Conservation (phyloP, 2,888 invertebrate species). For the Drosophila villosipedis region DNA sequence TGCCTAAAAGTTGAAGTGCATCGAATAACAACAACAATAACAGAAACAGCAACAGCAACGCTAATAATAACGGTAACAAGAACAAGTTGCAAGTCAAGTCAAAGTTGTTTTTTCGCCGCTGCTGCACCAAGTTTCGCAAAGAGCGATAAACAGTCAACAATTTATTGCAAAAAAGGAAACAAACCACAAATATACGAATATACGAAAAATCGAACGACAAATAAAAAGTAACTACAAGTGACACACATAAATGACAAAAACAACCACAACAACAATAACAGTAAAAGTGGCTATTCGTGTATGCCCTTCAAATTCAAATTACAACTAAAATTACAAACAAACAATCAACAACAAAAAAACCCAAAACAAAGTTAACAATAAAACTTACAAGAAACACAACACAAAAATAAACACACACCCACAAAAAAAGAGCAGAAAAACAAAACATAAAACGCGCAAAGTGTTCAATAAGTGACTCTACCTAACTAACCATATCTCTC, state of each 20-base stretch:
- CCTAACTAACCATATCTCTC: slow-evolving; percentile 14
- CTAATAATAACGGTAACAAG: slow-evolving; percentile 42
- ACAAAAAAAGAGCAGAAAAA: slow-evolving; percentile 23
- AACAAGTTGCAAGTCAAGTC: slow-evolving; percentile 52
- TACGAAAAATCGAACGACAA: slow-evolving; percentile 29
- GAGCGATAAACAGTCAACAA: slow-evolving; percentile 17
- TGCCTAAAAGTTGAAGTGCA: slow-evolving; percentile 58
- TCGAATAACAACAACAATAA: slow-evolving; percentile 12
- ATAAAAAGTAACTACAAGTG: slow-evolving; percentile 44
- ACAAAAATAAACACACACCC: slow-evolving; percentile 42
- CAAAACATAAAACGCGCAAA: slow-evolving; percentile 31
- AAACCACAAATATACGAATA: slow-evolving; percentile 33
- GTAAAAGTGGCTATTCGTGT: slow-evolving; percentile 40
- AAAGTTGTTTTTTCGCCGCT: slow-evolving; percentile 47
- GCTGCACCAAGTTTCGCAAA: slow-evolving; percentile 33
- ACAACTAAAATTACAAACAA: slow-evolving; percentile 43
- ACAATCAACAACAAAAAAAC: slow-evolving; percentile 28
- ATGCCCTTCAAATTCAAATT: slow-evolving; percentile 62
- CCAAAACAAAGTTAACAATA: slow-evolving; percentile 52
- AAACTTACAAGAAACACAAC: slow-evolving; percentile 28
- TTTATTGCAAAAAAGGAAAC: slow-evolving; percentile 26
- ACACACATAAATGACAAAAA: slow-evolving; percentile 44
- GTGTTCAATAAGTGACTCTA: slow-evolving; percentile 41
- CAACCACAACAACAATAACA: slow-evolving; percentile 23
- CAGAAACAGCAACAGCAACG: background rate